phyloP scores from a whole-genome alignment of 2,797 vertebrate genomes.

The Gambelia wislizenii region DNA sequence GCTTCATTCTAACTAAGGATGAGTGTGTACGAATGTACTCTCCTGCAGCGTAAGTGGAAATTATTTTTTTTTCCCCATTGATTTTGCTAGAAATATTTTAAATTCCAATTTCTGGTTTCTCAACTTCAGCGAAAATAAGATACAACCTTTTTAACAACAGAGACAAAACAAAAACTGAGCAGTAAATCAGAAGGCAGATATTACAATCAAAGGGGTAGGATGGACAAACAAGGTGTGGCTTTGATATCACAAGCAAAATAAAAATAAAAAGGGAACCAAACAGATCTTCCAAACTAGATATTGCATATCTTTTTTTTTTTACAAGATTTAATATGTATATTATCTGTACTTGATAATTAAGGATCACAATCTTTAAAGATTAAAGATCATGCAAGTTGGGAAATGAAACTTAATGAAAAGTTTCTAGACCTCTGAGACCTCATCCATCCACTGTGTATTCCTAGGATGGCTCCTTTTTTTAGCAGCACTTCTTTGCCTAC shows the following conservation, averaged over 20 bases:
- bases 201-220: not conserved
- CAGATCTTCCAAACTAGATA: not conserved
- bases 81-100: not conserved
- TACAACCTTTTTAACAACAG: not conserved
- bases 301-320: not conserved
- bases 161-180: not conserved
- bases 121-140: not conserved
- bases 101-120: not conserved
- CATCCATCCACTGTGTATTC: not conserved
- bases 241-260: not conserved
- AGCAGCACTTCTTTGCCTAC: not conserved
- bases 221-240: not conserved
- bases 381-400: not conserved
- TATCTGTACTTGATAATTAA: not conserved
- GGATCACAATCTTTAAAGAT: too few species aligned
- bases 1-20: not conserved
- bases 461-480: not conserved
- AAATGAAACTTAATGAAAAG: not conserved
- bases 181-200: not conserved
- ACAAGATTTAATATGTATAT: not conserved
- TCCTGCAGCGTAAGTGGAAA: not conserved
- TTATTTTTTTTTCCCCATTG: not conserved
- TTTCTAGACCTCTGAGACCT: not conserved
- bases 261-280: not conserved
- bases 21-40: not conserved